Evolutionary conservation across 2,888 invertebrate genomes (phyloP), one percentile per base, ranked within the genome.

Genomic region (Cactoblastis cactorum): DNA sequence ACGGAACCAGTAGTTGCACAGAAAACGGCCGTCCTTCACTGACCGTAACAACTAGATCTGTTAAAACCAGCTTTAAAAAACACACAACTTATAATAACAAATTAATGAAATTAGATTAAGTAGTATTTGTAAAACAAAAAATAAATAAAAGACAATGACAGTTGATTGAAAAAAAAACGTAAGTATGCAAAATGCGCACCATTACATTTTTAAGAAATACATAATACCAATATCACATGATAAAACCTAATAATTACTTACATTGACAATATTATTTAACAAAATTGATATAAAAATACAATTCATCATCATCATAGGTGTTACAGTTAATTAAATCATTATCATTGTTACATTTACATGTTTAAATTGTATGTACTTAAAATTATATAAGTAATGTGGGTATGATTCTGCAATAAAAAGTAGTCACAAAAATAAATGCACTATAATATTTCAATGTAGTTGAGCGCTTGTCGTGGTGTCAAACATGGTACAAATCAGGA

Each of bases 221-320:
- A 43, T 43, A 9, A 43, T 41, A 24, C 14, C 39, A 41, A 22
- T 43, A 43, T 43, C 45, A 45, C 32, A 19, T 11, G 11, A 38
- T 32, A 11, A 2, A 11, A 28, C 17, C 18, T 45, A 22, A 24
- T 50, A 49, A 52, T 50, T 45, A 48, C 24, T 15, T 45, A 54
- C 52, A 52, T 45, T 50, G 41, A 54, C 50, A 54, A 45, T 49
- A 38, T 12, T 22, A 14, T 33, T 46, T 19, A 48, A 37, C 34
- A 49, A 38, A 38, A 32, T 39, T 49, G 18, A 39, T 32, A 39
- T 33, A 49, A 39, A 38, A 38, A 49, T 39, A 49, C 24, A n/a
- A n/a, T n/a, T 32, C n/a, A 49, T n/a, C n/a, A 32, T 38, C 14
- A 12, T 35, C 12, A 8, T 28, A 1, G 24, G 12, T 41, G 24